Percentiles rank a stretch among this genome's conserved stretches.
Conservation (phyloP, 2,888 invertebrate species). For the Melanostoma mellinum region DNA sequence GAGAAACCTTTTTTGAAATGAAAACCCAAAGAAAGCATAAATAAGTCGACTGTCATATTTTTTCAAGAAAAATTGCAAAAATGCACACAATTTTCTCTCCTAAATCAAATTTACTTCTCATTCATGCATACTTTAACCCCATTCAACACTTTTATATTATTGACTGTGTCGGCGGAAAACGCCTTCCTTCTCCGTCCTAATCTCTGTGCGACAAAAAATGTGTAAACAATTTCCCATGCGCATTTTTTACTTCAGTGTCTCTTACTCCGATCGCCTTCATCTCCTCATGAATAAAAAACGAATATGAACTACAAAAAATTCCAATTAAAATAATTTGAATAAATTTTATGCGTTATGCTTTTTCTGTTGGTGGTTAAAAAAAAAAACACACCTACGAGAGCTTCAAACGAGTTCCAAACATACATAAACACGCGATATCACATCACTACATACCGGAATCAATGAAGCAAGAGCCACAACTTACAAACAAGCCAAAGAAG, state of each 20-base stretch:
- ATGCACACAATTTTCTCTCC: conserved; percentile 35
- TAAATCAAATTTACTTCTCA: conserved; percentile 40
- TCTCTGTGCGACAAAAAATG: conserved; percentile 47
- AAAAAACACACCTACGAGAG: conserved; percentile 61
- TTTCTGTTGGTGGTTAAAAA: conserved; percentile 37
- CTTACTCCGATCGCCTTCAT: conserved; percentile 14
- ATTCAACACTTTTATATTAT: conserved; percentile 20
- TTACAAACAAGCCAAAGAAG: conserved; percentile 32
- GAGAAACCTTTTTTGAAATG: conserved; percentile 12
- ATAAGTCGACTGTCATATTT: not conserved
- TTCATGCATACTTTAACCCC: conserved; percentile 51
- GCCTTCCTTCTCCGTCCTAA: conserved; percentile 29
- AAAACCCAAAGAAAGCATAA: not conserved
- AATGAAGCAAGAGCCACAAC: conserved; percentile 68
- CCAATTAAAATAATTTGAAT: conserved; percentile 73
- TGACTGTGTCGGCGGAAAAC: conserved; percentile 33
- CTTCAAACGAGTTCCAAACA: conserved; percentile 61
- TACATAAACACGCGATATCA: conserved; percentile 32
- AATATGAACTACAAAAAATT: conserved; percentile 60
- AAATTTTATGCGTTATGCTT: conserved; percentile 72
- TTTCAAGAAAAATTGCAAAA: conserved; percentile 32
- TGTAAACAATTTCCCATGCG: conserved; percentile 63
- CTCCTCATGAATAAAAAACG: conserved; percentile 57
- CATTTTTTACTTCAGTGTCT: conserved; percentile 9
- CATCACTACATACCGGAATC: conserved; percentile 56